Evolutionary conservation across 2,888 invertebrate species (phyloP).

Genomic region (Apodemia zela): DNA sequence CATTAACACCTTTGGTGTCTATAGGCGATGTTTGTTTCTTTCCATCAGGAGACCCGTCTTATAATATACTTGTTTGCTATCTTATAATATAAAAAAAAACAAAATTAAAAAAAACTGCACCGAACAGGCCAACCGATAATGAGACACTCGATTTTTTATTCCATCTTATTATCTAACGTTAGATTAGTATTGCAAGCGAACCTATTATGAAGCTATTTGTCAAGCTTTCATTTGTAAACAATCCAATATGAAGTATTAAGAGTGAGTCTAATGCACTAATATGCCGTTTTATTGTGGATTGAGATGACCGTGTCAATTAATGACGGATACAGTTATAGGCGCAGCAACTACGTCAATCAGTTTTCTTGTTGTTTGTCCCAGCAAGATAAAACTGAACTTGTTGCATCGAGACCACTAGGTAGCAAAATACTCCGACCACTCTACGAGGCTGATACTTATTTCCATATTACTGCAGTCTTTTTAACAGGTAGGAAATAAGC

Average conservation of each 20-base stretch:
- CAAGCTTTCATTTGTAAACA: neutral
- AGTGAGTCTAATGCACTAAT: neutral
- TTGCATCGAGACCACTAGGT: too few species aligned
- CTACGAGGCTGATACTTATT: too few species aligned
- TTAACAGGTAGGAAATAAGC: too few species aligned
- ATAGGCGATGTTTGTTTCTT: too few species aligned
- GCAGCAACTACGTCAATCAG: neutral
- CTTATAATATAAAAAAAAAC: too few species aligned
- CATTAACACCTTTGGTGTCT: too few species aligned
- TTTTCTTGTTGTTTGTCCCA: neutral
- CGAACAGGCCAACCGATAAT: too few species aligned
- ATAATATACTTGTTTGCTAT: too few species aligned
- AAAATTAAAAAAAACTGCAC: too few species aligned
- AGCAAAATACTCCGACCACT: neutral
- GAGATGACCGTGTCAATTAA: constrained; percentile 6
- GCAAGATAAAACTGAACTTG: neutral
- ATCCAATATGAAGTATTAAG: neutral
- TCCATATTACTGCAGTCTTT: too few species aligned
- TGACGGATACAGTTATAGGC: neutral
- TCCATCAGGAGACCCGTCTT: too few species aligned
- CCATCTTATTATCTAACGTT: constrained; percentile 1
- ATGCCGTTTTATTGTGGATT: neutral
- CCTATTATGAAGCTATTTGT: constrained; percentile 8
- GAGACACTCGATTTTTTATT: neutral
- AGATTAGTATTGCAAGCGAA: neutral